Percentiles rank a stretch among this genome's conserved stretches.
Conservation (phyloP, 2,888 invertebrate species). For the Drosophila bunnanda region DNA sequence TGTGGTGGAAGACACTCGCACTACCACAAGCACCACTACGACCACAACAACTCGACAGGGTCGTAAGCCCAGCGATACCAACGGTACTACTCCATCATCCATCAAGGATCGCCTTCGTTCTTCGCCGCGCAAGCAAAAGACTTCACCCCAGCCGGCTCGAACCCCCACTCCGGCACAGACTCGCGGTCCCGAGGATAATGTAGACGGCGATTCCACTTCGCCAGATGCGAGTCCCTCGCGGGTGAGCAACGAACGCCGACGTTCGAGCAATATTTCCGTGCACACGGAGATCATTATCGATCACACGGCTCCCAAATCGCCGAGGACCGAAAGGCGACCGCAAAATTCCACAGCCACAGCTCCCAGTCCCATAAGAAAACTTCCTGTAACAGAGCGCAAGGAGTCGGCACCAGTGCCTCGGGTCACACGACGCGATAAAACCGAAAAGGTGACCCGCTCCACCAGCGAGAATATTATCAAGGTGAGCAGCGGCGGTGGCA, state of each 20-base stretch:
- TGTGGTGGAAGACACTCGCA: constrained; percentile 56
- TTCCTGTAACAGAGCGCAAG: constrained; percentile 84
- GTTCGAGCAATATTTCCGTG: constrained; percentile 82
- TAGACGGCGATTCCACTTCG: constrained; percentile 72
- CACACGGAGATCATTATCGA: constrained; percentile 82
- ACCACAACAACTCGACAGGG: constrained; percentile 31
- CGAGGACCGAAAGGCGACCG: constrained; percentile 46
- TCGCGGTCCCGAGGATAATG: constrained; percentile 53
- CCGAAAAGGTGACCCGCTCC: constrained; percentile 86
- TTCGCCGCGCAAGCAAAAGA: constrained; percentile 71
- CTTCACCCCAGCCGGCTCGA: constrained; percentile 31
- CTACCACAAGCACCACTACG: constrained; percentile 43
- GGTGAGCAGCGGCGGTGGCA: constrained; percentile 69
- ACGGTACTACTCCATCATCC: constrained; percentile 28
- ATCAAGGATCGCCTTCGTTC: constrained; percentile 80
- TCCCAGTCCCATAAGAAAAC: constrained; percentile 67
- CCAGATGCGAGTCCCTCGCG: constrained; percentile 78
- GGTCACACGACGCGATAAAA: constrained; percentile 83
- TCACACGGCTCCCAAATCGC: constrained; percentile 74
- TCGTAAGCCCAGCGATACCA: constrained; percentile 51
- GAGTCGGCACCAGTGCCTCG: constrained; percentile 85
- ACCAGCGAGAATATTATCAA: constrained; percentile 87
- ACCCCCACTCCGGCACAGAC: constrained; percentile 35
- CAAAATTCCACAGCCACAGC: constrained; percentile 26
- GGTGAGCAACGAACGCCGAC: constrained; percentile 69